Conservation (phyloP, 2,113 vertebrate genomes). For the Varanus salvator region DNA sequence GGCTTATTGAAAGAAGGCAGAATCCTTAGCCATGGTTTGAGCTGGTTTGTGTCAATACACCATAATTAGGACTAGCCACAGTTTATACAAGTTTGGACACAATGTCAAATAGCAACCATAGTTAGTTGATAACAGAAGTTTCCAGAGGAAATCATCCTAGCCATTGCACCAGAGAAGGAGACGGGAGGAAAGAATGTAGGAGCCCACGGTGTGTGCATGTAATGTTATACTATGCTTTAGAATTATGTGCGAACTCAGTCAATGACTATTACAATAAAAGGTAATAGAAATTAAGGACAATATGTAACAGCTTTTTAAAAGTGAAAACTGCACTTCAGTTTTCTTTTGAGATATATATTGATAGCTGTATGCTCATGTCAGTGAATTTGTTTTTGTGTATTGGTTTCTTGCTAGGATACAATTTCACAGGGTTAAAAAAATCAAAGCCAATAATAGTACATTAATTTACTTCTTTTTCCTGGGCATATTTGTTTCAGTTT, state of each 20-base stretch:
- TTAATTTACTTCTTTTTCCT: slow-evolving; percentile 26
- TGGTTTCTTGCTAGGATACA: slow-evolving; percentile 8
- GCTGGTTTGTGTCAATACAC: not conserved
- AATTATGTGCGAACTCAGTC: not conserved
- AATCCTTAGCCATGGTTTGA: not conserved
- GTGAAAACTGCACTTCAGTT: not conserved
- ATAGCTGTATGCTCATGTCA: not conserved
- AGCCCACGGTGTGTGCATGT: not conserved
- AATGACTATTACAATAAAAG: not conserved
- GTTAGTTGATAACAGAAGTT: not conserved
- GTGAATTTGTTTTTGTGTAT: slow-evolving; percentile 12
- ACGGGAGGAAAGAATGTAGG: not conserved
- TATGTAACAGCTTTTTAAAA: not conserved
- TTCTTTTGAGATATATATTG: not conserved
- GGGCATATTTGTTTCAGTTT: not conserved
- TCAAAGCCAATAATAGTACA: not conserved
- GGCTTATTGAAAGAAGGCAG: not conserved
- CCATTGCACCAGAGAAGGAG: not conserved
- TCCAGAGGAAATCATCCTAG: not conserved
- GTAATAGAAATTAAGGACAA: not conserved
- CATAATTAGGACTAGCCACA: not conserved
- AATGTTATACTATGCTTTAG: not conserved
- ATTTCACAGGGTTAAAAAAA: not conserved
- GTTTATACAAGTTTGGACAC: not conserved
- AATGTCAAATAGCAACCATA: not conserved